Evolutionary conservation across 2,797 vertebrate species (phyloP).

Genomic region (Pseudocheirus occidentalis): DNA sequence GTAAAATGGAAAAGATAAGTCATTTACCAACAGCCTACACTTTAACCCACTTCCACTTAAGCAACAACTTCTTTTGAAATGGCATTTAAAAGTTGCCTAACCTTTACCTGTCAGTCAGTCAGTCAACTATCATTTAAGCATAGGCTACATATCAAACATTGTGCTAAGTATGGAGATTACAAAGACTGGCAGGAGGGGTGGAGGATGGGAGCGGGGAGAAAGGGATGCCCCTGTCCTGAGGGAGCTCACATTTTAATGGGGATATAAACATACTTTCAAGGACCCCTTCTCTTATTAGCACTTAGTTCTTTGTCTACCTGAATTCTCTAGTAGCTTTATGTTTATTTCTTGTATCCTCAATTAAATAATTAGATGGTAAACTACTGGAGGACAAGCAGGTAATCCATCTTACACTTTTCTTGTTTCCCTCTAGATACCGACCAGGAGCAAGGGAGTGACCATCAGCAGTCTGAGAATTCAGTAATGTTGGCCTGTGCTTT

Average conservation of each 20-base stretch:
- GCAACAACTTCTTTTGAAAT: background rate
- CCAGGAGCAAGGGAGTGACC: background rate
- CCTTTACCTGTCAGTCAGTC: background rate
- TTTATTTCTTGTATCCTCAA: background rate
- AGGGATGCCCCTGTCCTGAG: background rate
- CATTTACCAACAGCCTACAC: background rate
- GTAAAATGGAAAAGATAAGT: background rate
- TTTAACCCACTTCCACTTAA: background rate
- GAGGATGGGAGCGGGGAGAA: no score
- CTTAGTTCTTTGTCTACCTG: background rate
- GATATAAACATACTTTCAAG: background rate
- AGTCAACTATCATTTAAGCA: background rate
- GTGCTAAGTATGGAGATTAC: background rate
- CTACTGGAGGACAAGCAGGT: background rate
- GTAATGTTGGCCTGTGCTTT: background rate
- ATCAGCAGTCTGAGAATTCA: background rate
- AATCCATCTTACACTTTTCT: background rate
- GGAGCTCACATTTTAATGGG: background rate
- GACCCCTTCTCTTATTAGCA: background rate
- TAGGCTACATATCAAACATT: background rate
- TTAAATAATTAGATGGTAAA: background rate
- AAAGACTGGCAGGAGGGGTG: background rate
- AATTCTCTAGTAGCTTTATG: background rate
- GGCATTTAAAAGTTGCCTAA: background rate
- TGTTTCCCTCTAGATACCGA: background rate